These are phyloP conservation scores for Entomobrya multifasciata DNA, from an alignment of 2,888 invertebrate species.

Conservation along the genomic window DNA sequence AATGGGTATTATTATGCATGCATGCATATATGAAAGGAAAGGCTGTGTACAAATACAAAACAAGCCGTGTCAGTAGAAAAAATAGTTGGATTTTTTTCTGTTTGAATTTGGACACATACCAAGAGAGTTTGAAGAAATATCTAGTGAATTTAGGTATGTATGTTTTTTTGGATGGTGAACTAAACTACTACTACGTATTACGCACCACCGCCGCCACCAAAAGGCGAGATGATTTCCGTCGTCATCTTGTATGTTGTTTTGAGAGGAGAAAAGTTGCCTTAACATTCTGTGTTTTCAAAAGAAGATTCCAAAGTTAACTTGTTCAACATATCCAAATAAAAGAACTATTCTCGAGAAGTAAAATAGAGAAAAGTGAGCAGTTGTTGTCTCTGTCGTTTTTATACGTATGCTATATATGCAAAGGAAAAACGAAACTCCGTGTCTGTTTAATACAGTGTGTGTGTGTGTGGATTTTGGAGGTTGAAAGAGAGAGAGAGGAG, in stretches of 20 bases:
- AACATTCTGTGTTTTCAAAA: not conserved
- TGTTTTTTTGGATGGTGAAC: not conserved
- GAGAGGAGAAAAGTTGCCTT: not conserved
- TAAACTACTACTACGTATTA: too few relatives aligned
- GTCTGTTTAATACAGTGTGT: slow-evolving; percentile 26
- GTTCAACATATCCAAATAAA: too few relatives aligned
- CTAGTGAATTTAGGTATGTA: slow-evolving; percentile 13
- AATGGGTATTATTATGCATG: too few relatives aligned
- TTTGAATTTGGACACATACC: slow-evolving; percentile 39
- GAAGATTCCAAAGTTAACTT: too few relatives aligned
- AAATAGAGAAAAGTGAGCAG: not conserved
- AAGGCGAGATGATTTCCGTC: too few relatives aligned
- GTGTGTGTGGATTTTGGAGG: not conserved
- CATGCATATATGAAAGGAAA: not conserved
- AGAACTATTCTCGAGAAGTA: too few relatives aligned
- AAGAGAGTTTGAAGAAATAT: slow-evolving; percentile 29
- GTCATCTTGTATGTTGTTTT: not conserved
- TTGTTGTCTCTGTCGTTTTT: too few relatives aligned
- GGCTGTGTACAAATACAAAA: not conserved
- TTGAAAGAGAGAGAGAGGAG: not conserved
- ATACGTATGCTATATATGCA: not conserved
- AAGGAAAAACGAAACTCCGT: not conserved
- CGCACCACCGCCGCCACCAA: too few relatives aligned
- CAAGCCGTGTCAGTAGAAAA: not conserved
- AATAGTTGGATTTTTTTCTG: slow-evolving; percentile 26